Evolutionary conservation across 2,113 vertebrate genomes (phyloP).

Genomic region (Chlorodrepanis virens): DNA sequence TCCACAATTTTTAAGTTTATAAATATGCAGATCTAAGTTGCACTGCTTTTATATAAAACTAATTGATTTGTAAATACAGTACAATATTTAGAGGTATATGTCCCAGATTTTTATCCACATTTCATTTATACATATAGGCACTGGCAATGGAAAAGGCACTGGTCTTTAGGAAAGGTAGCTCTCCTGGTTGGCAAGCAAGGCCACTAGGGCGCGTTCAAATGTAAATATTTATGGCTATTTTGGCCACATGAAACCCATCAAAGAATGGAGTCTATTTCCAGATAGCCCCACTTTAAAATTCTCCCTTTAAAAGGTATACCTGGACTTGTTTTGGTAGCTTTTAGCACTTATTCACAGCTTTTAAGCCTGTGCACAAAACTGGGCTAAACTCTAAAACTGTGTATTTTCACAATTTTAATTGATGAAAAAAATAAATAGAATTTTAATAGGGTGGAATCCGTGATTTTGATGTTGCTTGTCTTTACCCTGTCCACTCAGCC

Average conservation of each 20-base stretch:
- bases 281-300: background rate
- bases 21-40: background rate
- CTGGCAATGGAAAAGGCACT: background rate
- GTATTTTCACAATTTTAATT: background rate
- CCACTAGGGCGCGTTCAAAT: background rate
- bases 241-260: background rate
- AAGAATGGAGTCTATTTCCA: background rate
- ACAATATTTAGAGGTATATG: background rate
- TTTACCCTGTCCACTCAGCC: background rate
- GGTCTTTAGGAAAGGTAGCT: background rate
- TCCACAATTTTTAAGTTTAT: background rate
- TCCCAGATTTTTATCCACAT: background rate
- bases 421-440: background rate
- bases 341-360: background rate
- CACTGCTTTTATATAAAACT: background rate
- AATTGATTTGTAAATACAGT: background rate
- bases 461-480: background rate
- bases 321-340: background rate
- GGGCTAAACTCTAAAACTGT: background rate
- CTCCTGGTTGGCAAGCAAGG: background rate
- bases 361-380: background rate
- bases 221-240: slow-evolving; percentile 22
- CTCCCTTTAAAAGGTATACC: background rate
- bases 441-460: background rate
- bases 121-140: background rate